A percentile compares a stretch with the other conserved stretches of the same genome.
Evolutionary conservation across 2,797 vertebrate genomes (phyloP).

Genomic region (Darevskia nairensis): DNA sequence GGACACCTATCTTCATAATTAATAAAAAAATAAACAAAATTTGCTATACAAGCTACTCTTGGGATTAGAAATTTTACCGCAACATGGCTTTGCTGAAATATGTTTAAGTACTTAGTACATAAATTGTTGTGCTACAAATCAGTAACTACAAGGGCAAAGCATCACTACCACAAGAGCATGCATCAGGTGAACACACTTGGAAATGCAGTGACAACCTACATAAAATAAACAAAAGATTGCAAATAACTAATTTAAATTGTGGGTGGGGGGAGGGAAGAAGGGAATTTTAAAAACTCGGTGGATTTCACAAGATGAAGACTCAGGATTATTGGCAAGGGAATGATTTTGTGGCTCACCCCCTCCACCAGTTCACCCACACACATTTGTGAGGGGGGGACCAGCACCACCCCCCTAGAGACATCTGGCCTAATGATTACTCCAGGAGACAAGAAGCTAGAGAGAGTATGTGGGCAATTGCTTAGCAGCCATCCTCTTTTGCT

Average conservation of each 20-base stretch:
- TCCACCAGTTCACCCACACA: background rate
- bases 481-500: conserved; percentile 19
- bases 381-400: background rate
- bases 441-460: conserved; percentile 4
- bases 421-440: conserved; percentile 17
- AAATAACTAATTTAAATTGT: background rate
- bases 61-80: background rate
- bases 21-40: background rate
- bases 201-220: background rate
- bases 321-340: background rate
- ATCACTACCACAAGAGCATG: background rate
- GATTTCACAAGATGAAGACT: background rate
- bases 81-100: no score
- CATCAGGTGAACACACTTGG: background rate
- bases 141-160: background rate
- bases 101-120: background rate
- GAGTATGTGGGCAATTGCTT: conserved; percentile 11
- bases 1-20: conserved; percentile 5
- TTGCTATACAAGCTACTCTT: background rate
- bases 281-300: background rate
- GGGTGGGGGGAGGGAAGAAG: background rate
- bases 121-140: background rate
- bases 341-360: background rate
- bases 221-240: background rate
- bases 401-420: background rate